phyloP scores from a whole-genome alignment of 1,140 invertebrate genomes.

The Mya arenaria region DNA sequence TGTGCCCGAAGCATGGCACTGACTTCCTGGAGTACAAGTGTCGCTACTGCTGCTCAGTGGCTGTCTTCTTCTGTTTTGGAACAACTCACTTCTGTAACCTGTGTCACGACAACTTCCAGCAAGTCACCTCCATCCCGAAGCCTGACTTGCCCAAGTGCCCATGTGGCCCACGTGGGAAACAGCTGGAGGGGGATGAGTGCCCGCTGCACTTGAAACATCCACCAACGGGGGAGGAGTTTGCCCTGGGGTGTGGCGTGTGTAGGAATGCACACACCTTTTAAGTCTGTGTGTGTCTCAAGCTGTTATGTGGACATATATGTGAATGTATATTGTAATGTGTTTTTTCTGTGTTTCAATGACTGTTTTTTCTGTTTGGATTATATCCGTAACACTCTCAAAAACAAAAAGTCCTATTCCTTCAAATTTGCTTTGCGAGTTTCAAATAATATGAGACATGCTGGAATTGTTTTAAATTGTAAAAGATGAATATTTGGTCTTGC shows the following conservation, averaged over 20 bases:
- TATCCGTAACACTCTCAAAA: background rate
- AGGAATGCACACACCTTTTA: slow-evolving; percentile 98
- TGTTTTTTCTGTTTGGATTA: background rate
- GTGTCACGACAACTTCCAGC: slow-evolving; percentile 99
- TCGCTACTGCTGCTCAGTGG: slow-evolving; percentile 99
- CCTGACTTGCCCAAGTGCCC: slow-evolving; percentile 95
- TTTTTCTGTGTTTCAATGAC: background rate
- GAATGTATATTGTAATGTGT: background rate
- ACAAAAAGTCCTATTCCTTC: no score
- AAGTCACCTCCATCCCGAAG: slow-evolving; percentile 95
- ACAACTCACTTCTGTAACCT: slow-evolving; percentile 99
- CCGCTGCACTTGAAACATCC: slow-evolving; percentile 98
- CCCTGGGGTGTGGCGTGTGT: slow-evolving; percentile 98
- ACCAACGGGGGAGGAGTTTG: slow-evolving; percentile 98
- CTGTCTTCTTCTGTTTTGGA: slow-evolving; percentile 99
- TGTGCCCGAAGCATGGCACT: slow-evolving; percentile 98
- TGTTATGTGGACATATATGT: background rate
- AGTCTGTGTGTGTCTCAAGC: no score
- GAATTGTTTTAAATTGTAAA: no score
- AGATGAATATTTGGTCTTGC: no score
- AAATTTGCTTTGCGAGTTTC: no score
- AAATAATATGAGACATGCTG: no score
- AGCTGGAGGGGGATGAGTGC: slow-evolving; percentile 94
- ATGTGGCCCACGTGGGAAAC: slow-evolving; percentile 93
- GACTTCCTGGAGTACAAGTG: slow-evolving; percentile 99